Conservation (phyloP, 2,113 vertebrate species). For the Burhinus oedicnemus region DNA sequence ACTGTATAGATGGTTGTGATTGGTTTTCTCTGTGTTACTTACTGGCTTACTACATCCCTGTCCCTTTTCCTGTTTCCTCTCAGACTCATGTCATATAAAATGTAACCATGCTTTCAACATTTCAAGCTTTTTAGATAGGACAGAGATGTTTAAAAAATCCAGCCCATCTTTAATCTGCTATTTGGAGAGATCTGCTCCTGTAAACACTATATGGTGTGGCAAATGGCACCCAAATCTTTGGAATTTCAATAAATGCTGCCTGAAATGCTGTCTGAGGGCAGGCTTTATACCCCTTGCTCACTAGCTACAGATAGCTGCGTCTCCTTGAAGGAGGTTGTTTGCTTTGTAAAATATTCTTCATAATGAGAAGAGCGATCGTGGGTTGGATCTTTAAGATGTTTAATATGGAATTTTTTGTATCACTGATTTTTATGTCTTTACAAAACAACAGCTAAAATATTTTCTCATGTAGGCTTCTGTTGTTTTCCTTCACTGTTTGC, state of each 20-base stretch:
- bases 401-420: neutral
- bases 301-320: neutral
- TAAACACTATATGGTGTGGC: neutral
- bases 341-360: neutral
- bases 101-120: fast-evolving
- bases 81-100: neutral
- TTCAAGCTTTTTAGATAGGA: neutral
- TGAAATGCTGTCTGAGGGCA: neutral
- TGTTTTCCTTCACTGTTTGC: slow-evolving; percentile 8
- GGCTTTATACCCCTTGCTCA: neutral
- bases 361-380: neutral
- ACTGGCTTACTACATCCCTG: neutral
- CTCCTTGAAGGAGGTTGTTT: neutral
- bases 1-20: neutral
- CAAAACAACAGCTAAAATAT: neutral
- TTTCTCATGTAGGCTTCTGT: neutral
- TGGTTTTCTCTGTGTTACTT: neutral
- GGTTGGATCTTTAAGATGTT: neutral
- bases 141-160: neutral
- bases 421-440: neutral
- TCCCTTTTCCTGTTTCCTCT: neutral
- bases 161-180: neutral
- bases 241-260: neutral
- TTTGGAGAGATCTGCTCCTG: neutral
- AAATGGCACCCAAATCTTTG: neutral